Evolutionary conservation across 2,888 invertebrate genomes (phyloP).

Genomic region (Colletes collaris): DNA sequence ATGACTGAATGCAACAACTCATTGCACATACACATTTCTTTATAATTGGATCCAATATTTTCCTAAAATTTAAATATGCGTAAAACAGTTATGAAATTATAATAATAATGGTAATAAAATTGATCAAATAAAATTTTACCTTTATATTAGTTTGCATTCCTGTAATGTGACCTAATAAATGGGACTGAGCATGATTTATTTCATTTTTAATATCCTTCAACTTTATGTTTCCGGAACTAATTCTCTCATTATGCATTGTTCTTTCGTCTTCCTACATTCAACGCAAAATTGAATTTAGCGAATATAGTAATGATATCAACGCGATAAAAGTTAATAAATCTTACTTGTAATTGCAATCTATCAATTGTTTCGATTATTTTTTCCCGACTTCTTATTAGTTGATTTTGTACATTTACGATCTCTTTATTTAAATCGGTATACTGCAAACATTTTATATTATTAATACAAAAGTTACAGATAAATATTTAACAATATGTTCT

Average conservation of each 20-base stretch:
- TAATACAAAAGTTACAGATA: neutral
- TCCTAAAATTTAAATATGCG: slow-evolving; percentile 59
- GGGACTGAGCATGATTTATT: slow-evolving; percentile 73
- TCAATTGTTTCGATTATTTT: slow-evolving; percentile 71
- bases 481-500: slow-evolving; percentile 12
- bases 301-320: neutral
- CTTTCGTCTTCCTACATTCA: slow-evolving; percentile 74
- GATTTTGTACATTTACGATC: slow-evolving; percentile 71
- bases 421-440: slow-evolving; percentile 72
- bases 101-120: neutral
- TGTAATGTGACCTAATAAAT: slow-evolving; percentile 64
- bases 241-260: slow-evolving; percentile 70
- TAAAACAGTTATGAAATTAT: slow-evolving; percentile 4
- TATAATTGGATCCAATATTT: slow-evolving; percentile 54
- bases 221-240: slow-evolving; percentile 70
- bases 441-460: slow-evolving; percentile 61
- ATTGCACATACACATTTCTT: slow-evolving; percentile 66
- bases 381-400: slow-evolving; percentile 71
- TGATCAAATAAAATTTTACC: slow-evolving; percentile 41
- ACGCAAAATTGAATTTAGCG: neutral
- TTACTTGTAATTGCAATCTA: slow-evolving; percentile 75
- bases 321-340: slow-evolving; percentile 15
- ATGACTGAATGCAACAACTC: slow-evolving; percentile 71
- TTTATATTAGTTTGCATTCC: slow-evolving; percentile 65
- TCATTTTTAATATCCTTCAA: slow-evolving; percentile 79